Base-by-base conservation (phyloP, 2,113 vertebrate species). In the Fulmarus glacialis region DNA sequence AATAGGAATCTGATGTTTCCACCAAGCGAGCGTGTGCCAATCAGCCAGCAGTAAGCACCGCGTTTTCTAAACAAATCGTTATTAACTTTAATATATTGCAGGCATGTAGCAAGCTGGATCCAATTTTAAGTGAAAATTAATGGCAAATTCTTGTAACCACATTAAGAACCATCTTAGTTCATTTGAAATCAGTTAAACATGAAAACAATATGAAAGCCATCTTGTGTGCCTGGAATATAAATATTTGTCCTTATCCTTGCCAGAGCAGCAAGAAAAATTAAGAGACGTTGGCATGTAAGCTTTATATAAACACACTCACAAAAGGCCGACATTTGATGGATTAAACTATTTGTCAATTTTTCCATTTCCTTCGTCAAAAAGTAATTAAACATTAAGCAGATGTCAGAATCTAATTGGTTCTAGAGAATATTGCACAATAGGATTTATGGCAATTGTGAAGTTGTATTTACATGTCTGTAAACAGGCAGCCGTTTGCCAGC, bases 261-360 rank as follows among this genome's bases (percentile, higher is more conserved):
- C 98, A 93, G 95, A 96, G 95, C 97, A 96, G 98, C 97, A 72
- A 96, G 97, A 98, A 97, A 97, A 98, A 98, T 97, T 95, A 97
- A 95, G 96, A 92, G 97, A 96, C 81, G 96, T 96, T 98, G 98
- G 98, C 98, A 98, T 96, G 96, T 97, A 93, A 96, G 98, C 73
- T 89, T 98, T 98, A 94, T 97, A 97, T 98, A 99, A 99, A 99
- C 98, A 98, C 18, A 26, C 92, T 93, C 97, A 97, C 96, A 94
- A 95, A 97, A 93, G 90, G 97, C 95, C 87, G 40, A 84, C 92
- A 93, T 91, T 96, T 95, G 95, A 98, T 93, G 98, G 98, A 95
- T 97, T 98, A 98, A 98, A 98, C 85, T 97, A 81, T 97, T 96
- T 94, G 98, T 98, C 98, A 97, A 52, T 97, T 97, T 98, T 98